Percentiles rank a stretch among this genome's conserved stretches.
These are phyloP conservation scores for Crambe crambe DNA, from an alignment of 37 sponge, comb jelly and placozoan genomes.

Conservation along the genomic window DNA sequence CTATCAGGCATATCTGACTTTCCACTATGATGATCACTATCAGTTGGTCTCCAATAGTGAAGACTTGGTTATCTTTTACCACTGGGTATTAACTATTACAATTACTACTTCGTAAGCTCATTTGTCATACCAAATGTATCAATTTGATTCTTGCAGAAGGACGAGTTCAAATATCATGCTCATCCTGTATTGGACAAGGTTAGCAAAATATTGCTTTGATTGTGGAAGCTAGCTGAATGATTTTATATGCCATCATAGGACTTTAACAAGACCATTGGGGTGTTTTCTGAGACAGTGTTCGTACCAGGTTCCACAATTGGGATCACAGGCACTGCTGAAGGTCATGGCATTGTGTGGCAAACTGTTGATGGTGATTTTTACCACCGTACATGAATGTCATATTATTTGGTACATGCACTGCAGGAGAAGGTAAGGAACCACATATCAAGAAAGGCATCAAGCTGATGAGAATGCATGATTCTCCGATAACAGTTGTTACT, in stretches of 20 bases:
- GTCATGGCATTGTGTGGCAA: slow-evolving; percentile 88
- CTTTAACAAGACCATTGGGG: slow-evolving; percentile 88
- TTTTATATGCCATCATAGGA: slow-evolving; percentile 39
- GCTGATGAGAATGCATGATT: slow-evolving; percentile 70
- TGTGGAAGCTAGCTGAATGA: background rate
- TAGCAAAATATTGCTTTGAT: background rate
- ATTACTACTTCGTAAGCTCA: too few species aligned
- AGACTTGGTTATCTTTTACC: slow-evolving; percentile 86
- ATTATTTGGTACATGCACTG: too few species aligned
- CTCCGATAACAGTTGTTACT: slow-evolving; percentile 66
- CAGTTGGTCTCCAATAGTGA: slow-evolving; percentile 79
- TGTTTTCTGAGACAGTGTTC: slow-evolving; percentile 77
- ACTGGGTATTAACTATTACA: slow-evolving; percentile 87
- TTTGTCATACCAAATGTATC: too few species aligned
- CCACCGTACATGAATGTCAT: too few species aligned
- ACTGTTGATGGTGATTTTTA: slow-evolving; percentile 1
- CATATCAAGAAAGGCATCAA: slow-evolving; percentile 57
- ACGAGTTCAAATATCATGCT: slow-evolving; percentile 6
- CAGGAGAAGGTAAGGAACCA: slow-evolving; percentile 23
- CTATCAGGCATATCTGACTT: slow-evolving; percentile 61
- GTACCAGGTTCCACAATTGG: slow-evolving; percentile 63
- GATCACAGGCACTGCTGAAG: slow-evolving; percentile 84
- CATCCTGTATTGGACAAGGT: slow-evolving; percentile 46
- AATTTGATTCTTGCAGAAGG: too few species aligned
- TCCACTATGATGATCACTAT: slow-evolving; percentile 59